phyloP scores from a whole-genome alignment of 2,888 invertebrate species.

The Conchocele bisecta region DNA sequence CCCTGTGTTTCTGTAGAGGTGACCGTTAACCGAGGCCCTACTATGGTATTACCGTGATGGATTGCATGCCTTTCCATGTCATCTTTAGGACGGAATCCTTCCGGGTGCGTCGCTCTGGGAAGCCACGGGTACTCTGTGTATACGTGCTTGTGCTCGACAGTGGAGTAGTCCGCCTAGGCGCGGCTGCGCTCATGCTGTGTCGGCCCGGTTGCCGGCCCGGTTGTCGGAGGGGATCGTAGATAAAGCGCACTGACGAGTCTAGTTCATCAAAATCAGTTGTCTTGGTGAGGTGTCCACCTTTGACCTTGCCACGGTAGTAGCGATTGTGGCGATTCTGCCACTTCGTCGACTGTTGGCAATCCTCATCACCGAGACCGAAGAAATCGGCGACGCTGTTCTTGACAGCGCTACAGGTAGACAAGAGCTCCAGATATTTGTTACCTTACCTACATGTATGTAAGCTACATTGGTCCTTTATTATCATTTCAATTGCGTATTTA shows the following conservation, averaged over 20 bases:
- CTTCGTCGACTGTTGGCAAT: slow-evolving; percentile 84
- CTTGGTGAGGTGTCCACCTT: slow-evolving; percentile 67
- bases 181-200: slow-evolving; percentile 32
- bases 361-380: slow-evolving; percentile 92
- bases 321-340: slow-evolving; percentile 89
- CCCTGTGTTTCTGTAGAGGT: too few species aligned
- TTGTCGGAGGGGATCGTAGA: slow-evolving; percentile 71
- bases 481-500: too few species aligned
- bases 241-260: slow-evolving; percentile 62
- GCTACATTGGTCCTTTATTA: too few species aligned
- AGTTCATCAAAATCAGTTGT: slow-evolving; percentile 63
- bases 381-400: slow-evolving; percentile 92
- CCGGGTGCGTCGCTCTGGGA: slow-evolving; percentile 59
- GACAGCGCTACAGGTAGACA: slow-evolving; percentile 85
- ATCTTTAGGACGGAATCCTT: slow-evolving; percentile 91
- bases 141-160: slow-evolving; percentile 71
- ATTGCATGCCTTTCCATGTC: slow-evolving; percentile 91
- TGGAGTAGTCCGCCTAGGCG: slow-evolving; percentile 68
- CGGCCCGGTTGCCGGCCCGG: slow-evolving; percentile 51
- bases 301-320: slow-evolving; percentile 66
- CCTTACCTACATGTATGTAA: neutral
- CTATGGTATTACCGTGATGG: slow-evolving; percentile 88
- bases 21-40: too few species aligned
- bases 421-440: neutral
- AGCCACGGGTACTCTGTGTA: slow-evolving; percentile 50